phyloP scores from a whole-genome alignment of 2,797 vertebrate species.

The Lagodon rhomboides region DNA sequence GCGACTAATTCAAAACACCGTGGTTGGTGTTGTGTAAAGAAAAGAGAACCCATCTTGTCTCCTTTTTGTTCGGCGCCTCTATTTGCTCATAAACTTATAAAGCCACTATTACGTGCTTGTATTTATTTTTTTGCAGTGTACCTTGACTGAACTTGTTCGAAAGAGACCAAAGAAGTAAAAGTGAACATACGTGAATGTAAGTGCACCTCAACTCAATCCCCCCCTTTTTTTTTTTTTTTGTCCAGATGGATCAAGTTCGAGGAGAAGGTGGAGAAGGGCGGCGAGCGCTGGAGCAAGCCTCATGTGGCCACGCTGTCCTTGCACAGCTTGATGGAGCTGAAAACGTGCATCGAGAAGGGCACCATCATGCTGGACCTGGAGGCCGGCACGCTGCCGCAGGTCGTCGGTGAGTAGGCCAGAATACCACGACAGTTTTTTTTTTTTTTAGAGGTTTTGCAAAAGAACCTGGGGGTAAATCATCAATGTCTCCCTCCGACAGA shows the following conservation, averaged over 20 bases:
- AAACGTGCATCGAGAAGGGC: conserved; percentile 94
- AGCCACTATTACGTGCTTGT: conserved; percentile 3
- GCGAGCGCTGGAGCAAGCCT: conserved; percentile 98
- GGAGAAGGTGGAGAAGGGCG: conserved; percentile 97
- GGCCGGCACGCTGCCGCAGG: conserved; percentile 92
- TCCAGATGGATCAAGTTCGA: conserved; percentile 98
- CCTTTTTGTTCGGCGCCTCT: conserved; percentile 35
- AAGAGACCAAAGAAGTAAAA: too few species aligned
- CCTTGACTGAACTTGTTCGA: conserved; percentile 5
- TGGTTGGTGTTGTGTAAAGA: conserved; percentile 61
- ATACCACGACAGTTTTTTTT: accelerated
- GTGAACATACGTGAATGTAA: not conserved
- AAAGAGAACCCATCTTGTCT: conserved; percentile 49
- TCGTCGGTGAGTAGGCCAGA: conserved; percentile 89
- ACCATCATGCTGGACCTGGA: conserved; percentile 94
- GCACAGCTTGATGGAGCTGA: conserved; percentile 94
- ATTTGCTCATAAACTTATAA: conserved; percentile 36
- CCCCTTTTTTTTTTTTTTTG: not conserved
- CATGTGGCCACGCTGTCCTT: conserved; percentile 91
- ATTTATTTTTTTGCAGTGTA: conserved; percentile 28
- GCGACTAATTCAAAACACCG: conserved; percentile 57
- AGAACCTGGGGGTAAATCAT: not conserved
- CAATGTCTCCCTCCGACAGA: conserved; percentile 80
- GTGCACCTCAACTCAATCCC: not conserved
- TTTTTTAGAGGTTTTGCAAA: not conserved